Conservation (phyloP, 2,113 vertebrate genomes). For the Mustelus asterias region DNA sequence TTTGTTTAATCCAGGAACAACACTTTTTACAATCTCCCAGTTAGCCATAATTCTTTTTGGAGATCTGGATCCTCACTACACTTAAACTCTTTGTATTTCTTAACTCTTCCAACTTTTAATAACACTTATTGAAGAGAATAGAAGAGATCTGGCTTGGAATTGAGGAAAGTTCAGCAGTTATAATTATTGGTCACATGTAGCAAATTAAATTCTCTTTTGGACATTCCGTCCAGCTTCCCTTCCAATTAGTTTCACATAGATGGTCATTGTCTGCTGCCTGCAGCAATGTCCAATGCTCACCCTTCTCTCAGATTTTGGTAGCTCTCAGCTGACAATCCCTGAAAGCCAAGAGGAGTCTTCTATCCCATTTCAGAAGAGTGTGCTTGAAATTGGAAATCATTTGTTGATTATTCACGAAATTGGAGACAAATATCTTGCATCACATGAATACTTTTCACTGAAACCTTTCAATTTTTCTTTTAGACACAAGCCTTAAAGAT, state of each 20-base stretch:
- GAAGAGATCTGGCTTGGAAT: not conserved
- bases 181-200: not conserved
- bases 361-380: not conserved
- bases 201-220: not conserved
- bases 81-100: not conserved
- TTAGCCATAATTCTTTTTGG: not conserved
- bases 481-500: constrained; percentile 98
- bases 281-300: not conserved
- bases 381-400: not conserved
- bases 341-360: not conserved
- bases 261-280: not conserved
- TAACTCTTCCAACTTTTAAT: not conserved
- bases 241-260: not conserved
- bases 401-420: not conserved
- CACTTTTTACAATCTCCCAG: not conserved
- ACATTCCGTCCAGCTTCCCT: not conserved
- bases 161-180: not conserved
- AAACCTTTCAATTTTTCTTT: constrained; percentile 36
- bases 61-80: not conserved
- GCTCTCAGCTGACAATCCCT: not conserved
- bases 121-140: not conserved
- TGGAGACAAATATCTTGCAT: constrained; percentile 2
- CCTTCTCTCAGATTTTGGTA: not conserved
- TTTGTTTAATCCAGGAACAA: not conserved
- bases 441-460: not conserved